phyloP scores from a whole-genome alignment of 2,888 invertebrate genomes.

The Meiosimyza platycephala region DNA sequence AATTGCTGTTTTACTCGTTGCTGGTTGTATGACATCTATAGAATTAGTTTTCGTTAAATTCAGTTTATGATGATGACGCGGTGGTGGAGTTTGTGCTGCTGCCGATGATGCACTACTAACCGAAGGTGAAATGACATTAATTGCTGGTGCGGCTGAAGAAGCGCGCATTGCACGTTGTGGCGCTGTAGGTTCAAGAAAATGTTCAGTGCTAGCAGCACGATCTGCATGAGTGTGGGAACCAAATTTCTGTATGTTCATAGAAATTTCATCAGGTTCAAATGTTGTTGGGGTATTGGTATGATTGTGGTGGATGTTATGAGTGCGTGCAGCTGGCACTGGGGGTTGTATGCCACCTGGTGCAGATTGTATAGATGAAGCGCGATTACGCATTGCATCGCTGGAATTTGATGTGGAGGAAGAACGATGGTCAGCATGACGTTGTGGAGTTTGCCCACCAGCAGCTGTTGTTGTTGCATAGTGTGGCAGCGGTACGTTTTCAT shows the following conservation, averaged over 20 bases:
- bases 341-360: conserved; percentile 73
- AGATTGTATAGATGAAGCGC: conserved; percentile 78
- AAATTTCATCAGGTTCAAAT: conserved; percentile 45
- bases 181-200: conserved; percentile 54
- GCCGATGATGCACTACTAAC: conserved; percentile 49
- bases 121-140: conserved; percentile 52
- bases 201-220: conserved; percentile 58
- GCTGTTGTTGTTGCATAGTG: conserved; percentile 49
- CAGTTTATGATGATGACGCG: conserved; percentile 57
- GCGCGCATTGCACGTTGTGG: conserved; percentile 56
- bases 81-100: conserved; percentile 50
- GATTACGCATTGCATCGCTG: conserved; percentile 60
- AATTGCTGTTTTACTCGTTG: conserved; percentile 6
- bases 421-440: conserved; percentile 49
- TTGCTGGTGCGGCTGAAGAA: conserved; percentile 58
- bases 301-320: conserved; percentile 34
- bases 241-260: conserved; percentile 55
- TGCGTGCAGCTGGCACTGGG: conserved; percentile 52
- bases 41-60: conserved; percentile 55
- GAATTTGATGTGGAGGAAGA: conserved; percentile 48
- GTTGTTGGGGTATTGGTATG: background rate
- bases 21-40: conserved; percentile 50
- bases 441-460: conserved; percentile 65
- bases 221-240: conserved; percentile 51
- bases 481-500: conserved; percentile 82